Percentiles rank a stretch among this genome's conserved stretches.
These are phyloP conservation scores for Oryzias celebensis DNA, from an alignment of 2,113 vertebrate species.

Conservation along the genomic window DNA sequence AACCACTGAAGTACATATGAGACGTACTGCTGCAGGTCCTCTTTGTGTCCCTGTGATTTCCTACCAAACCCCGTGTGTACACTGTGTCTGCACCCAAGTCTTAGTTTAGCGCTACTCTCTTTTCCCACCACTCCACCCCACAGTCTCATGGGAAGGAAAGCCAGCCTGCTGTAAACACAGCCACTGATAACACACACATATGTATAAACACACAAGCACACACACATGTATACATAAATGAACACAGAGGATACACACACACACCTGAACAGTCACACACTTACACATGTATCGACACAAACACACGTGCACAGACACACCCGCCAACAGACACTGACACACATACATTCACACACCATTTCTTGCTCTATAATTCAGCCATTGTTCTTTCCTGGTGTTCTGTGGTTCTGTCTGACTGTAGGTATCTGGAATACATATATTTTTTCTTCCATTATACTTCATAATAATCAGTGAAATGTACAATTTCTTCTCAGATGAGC, in stretches of 20 bases:
- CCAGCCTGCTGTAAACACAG: conserved; percentile 40
- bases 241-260: neutral
- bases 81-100: conserved; percentile 38
- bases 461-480: too few relatives aligned
- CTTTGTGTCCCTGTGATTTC: too few relatives aligned
- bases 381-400: too few relatives aligned
- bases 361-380: too few relatives aligned
- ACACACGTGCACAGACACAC: neutral
- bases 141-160: conserved; percentile 54
- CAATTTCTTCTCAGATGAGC: too few relatives aligned
- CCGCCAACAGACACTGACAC: neutral
- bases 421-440: too few relatives aligned
- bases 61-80: conserved; percentile 34
- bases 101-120: conserved; percentile 43
- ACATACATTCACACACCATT: too few relatives aligned
- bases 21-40: too few relatives aligned
- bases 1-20: too few relatives aligned
- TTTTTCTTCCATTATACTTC: too few relatives aligned
- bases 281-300: neutral
- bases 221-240: conserved; percentile 31
- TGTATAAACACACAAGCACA: conserved; percentile 9
- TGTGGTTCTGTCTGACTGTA: too few relatives aligned
- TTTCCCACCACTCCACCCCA: conserved; percentile 58
- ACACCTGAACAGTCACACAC: neutral
- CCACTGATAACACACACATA: neutral